Conservation (phyloP, 2,113 vertebrate species). For the Neofelis nebulosa region DNA sequence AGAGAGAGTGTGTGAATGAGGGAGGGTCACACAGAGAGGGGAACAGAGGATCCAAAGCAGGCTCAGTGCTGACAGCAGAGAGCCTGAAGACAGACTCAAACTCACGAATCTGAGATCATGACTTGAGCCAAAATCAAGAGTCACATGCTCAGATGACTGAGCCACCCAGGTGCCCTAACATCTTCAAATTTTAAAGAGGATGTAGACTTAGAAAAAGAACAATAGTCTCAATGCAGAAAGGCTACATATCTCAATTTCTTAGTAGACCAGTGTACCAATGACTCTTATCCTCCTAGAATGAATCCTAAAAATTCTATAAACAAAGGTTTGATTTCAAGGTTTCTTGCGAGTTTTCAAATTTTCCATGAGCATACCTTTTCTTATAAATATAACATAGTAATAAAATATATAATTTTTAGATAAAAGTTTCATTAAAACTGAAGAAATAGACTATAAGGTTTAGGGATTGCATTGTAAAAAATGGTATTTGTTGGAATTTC, state of each 20-base stretch:
- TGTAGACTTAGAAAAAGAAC: not conserved
- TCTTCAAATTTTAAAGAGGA: not conserved
- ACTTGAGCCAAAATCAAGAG: too few relatives aligned
- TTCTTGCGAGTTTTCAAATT: not conserved
- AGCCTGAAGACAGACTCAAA: too few relatives aligned
- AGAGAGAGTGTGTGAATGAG: too few relatives aligned
- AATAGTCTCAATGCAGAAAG: not conserved
- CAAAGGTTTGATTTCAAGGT: not conserved
- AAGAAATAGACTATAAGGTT: not conserved
- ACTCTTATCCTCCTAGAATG: not conserved
- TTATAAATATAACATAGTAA: not conserved
- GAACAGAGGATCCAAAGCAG: too few relatives aligned
- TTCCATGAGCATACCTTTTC: not conserved
- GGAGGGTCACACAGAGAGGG: too few relatives aligned
- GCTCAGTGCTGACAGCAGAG: too few relatives aligned
- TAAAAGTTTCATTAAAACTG: not conserved
- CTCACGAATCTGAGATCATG: too few relatives aligned
- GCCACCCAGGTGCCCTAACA: not conserved
- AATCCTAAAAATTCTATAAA: not conserved
- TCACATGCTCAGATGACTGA: too few relatives aligned
- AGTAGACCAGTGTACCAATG: too few relatives aligned
- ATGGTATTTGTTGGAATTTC: not conserved
- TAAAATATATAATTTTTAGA: not conserved
- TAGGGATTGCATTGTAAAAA: not conserved
- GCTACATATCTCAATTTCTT: not conserved